Evolutionary conservation across 1,140 invertebrate species (phyloP).

Genomic region (Euura lappo): DNA sequence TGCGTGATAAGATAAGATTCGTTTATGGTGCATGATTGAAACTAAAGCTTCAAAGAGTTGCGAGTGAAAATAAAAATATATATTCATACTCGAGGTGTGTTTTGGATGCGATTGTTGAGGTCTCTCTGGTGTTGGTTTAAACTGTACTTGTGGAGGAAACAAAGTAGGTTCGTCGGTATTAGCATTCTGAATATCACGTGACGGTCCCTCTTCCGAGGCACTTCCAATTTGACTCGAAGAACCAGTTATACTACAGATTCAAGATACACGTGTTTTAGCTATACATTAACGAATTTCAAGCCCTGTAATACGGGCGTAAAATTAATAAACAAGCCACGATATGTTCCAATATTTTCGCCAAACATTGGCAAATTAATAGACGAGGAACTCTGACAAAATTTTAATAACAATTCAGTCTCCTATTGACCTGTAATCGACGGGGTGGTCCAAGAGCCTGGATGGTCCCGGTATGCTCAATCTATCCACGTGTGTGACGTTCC

Average conservation of each 20-base stretch:
- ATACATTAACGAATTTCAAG: constrained; percentile 1
- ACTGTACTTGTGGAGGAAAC: constrained; percentile 24
- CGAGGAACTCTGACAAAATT: neutral
- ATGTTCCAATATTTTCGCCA: neutral
- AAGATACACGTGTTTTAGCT: constrained; percentile 17
- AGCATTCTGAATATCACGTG: constrained; percentile 18
- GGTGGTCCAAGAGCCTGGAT: constrained; percentile 48
- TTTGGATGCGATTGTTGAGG: constrained; percentile 34
- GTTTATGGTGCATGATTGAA: neutral
- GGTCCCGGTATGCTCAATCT: constrained; percentile 50
- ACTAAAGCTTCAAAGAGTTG: neutral
- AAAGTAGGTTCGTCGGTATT: constrained; percentile 20
- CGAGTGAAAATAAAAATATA: constrained; percentile 14
- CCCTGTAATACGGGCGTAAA: neutral
- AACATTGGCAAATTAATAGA: neutral
- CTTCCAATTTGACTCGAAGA: constrained; percentile 27
- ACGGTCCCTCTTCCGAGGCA: constrained; percentile 18
- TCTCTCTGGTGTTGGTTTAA: constrained; percentile 31
- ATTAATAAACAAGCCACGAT: neutral
- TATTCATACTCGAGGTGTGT: constrained; percentile 37
- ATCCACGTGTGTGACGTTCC: constrained; percentile 33
- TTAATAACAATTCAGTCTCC: neutral
- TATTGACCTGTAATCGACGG: constrained; percentile 42
- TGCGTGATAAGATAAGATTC: constrained; percentile 10
- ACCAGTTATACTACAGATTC: constrained; percentile 37